Evolutionary conservation across 2,888 invertebrate genomes (phyloP).

Genomic region (Ommatoiulus sabulosus): DNA sequence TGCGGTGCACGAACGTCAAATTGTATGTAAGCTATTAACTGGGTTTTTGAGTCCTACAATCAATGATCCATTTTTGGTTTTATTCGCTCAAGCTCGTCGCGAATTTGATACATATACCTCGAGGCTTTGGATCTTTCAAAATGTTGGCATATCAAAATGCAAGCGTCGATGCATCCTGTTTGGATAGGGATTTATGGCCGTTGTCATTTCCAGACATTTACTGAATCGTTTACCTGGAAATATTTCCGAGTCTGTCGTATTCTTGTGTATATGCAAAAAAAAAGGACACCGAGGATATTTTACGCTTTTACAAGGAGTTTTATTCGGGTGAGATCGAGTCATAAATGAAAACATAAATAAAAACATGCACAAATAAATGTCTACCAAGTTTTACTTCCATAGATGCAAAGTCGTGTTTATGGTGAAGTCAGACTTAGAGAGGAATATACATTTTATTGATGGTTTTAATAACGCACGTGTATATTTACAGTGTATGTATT

Average conservation of each 20-base stretch:
- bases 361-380: no score
- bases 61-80: constrained; percentile 48
- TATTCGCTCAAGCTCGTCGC: constrained; percentile 2
- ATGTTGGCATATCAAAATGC: constrained; percentile 14
- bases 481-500: no score
- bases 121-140: constrained; percentile 1
- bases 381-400: no score
- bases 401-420: no score
- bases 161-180: constrained; percentile 19
- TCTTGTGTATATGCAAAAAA: neutral
- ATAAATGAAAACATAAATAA: no score
- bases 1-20: constrained; percentile 39
- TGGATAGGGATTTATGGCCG: constrained; percentile 33
- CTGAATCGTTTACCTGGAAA: neutral
- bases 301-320: neutral
- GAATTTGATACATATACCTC: neutral
- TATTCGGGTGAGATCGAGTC: no score
- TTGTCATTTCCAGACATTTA: neutral
- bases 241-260: neutral
- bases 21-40: constrained; percentile 48
- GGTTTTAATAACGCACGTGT: no score
- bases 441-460: no score
- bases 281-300: neutral
- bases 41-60: constrained; percentile 25
- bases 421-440: no score